These are phyloP conservation scores for Malaclemys terrapin DNA, from an alignment of 2,113 vertebrate genomes.

Conservation along the genomic window DNA sequence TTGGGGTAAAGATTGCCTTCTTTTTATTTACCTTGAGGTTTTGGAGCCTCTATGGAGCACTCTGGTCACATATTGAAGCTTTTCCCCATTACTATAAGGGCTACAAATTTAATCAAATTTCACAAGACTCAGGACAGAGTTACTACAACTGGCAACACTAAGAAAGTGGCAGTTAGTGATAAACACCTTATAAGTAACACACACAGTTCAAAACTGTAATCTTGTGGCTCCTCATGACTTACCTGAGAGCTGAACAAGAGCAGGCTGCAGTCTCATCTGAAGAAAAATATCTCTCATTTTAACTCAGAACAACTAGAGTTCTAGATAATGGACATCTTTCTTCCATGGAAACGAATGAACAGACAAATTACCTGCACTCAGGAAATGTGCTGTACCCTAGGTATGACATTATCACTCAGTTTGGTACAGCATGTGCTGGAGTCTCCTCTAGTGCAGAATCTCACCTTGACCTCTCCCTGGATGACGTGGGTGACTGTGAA, in stretches of 20 bases:
- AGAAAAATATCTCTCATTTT: not conserved
- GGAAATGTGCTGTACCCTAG: not conserved
- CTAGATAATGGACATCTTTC: accelerated
- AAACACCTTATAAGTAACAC: not conserved
- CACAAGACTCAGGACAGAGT: not conserved
- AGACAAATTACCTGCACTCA: not conserved
- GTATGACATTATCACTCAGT: not conserved
- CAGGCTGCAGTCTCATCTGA: not conserved
- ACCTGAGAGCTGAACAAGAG: not conserved
- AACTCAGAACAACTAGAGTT: not conserved
- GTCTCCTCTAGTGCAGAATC: not conserved
- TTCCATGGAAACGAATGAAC: not conserved
- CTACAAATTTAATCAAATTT: not conserved
- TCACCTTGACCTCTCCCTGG: not conserved
- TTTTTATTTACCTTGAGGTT: not conserved
- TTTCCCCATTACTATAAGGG: not conserved
- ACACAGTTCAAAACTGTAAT: not conserved
- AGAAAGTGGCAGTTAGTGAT: not conserved
- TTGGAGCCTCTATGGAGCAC: not conserved
- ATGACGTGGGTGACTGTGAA: not conserved
- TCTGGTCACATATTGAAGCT: not conserved
- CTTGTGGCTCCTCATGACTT: not conserved
- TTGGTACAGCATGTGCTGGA: not conserved
- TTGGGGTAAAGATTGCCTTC: not conserved
- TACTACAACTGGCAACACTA: not conserved